Evolutionary conservation across 2,113 vertebrate species (phyloP).

Genomic region (Cromileptes altivelis): DNA sequence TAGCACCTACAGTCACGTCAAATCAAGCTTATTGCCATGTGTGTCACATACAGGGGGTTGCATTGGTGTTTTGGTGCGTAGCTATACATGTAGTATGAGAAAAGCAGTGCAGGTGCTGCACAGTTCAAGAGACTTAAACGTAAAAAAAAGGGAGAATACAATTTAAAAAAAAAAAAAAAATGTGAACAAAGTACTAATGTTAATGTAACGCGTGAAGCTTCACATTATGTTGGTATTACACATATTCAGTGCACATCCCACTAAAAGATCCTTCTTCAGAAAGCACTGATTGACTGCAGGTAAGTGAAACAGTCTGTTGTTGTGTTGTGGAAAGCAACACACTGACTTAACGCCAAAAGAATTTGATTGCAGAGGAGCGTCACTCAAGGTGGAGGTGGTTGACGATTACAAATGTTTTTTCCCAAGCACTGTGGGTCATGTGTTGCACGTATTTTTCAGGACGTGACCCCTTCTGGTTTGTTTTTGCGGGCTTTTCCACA

Average conservation of each 20-base stretch:
- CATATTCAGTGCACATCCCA: not conserved
- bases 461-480: not conserved
- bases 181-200: too few species aligned
- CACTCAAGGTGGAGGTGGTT: not conserved
- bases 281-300: not conserved
- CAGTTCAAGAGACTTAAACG: too few species aligned
- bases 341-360: constrained; percentile 43
- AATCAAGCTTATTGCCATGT: too few species aligned
- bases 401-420: constrained; percentile 8
- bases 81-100: too few species aligned
- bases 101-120: too few species aligned
- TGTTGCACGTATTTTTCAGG: not conserved
- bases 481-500: not conserved
- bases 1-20: too few species aligned
- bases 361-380: constrained; percentile 20
- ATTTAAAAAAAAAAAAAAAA: too few species aligned
- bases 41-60: too few species aligned
- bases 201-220: too few species aligned
- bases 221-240: not conserved
- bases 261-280: not conserved
- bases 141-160: too few species aligned
- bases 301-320: constrained; percentile 1
- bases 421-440: not conserved
- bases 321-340: constrained; percentile 9
- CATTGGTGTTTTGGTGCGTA: too few species aligned